Evolutionary conservation across 1,140 invertebrate species (phyloP).

Genomic region (Aleiodes sp.): DNA sequence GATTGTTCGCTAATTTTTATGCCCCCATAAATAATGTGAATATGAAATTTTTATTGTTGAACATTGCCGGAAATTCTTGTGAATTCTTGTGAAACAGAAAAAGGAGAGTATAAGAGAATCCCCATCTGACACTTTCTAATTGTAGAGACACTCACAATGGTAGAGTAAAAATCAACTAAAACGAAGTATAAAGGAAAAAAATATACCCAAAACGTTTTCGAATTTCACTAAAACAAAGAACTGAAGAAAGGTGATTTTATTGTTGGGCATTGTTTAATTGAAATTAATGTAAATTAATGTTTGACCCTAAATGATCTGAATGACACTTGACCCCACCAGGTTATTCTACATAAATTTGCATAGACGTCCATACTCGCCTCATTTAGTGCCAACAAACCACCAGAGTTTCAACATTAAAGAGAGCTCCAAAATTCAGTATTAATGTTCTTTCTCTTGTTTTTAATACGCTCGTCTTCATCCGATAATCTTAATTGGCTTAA

Average conservation of each 20-base stretch:
- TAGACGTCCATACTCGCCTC: constrained; percentile 30
- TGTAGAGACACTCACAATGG: neutral
- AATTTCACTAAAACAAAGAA: neutral
- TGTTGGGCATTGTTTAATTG: constrained; percentile 47
- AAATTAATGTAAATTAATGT: constrained; percentile 55
- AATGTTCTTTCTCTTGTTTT: neutral
- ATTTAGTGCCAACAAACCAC: neutral
- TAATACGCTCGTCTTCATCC: constrained; percentile 32
- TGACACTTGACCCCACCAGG: constrained; percentile 46
- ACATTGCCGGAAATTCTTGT: no score
- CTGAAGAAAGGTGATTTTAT: neutral
- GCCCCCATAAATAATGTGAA: no score
- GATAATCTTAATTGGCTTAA: constrained; percentile 50
- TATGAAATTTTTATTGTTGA: no score
- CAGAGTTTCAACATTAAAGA: constrained; percentile 47
- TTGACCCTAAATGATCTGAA: constrained; percentile 43
- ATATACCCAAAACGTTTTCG: neutral
- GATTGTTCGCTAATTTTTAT: no score
- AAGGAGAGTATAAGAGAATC: no score
- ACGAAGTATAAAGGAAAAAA: neutral
- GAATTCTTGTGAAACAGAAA: no score
- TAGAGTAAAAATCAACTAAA: neutral
- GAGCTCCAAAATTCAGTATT: constrained; percentile 18
- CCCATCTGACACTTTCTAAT: no score
- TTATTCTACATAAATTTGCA: constrained; percentile 58